Evolutionary conservation across 2,113 vertebrate species (phyloP), one percentile per base, ranked within the genome.

Genomic region (Pao palembangensis): DNA sequence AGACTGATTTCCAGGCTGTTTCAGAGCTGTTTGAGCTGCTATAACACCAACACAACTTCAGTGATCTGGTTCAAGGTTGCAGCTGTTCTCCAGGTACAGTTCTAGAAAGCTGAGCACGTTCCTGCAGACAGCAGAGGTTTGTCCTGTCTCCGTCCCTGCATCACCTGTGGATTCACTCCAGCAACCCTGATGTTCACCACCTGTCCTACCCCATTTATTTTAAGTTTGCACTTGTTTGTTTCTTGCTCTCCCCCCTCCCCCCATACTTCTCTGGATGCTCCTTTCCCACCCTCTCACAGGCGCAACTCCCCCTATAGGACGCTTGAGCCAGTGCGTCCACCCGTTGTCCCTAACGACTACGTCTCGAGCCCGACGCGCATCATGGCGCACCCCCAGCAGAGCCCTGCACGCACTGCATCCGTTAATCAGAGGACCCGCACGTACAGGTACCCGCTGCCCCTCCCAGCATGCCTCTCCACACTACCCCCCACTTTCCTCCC

Each of bases 371-470:
- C 97, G 85, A 98, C 96, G 67, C 96, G 96, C 92, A 96, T 92
- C 91, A 92, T 91, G 91, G 93, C 92, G 84, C 94, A 89, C 61
- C 91, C 95, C 68, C 94, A 93, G 84, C 95, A 96, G 92, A 98
- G 96, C 92, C 96, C 96, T 65, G 94, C 94, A 85, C 93, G 95
- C 90, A 97, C 94, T 83, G 94, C 96, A 88, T 98, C 97, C 65
- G 93, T 98, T 81, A 98, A 95, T 92, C 97, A 98, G 92, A 96
- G 97, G 94, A 99, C 92, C 89, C 96, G 97, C 93, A 99, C 97
- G 58, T 98, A 98, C 97, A 98, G 97, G 97, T 99, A 98, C 88
- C 91, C 81, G 5, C 28, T 21, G 49, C 60, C 64, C 52, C 56
- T 58, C 66, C 82, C 75, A 82, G 79, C 81, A 83, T 85, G 80